Evolutionary conservation across 2,797 vertebrate genomes (phyloP).

Genomic region (Tokudaia muenninki): DNA sequence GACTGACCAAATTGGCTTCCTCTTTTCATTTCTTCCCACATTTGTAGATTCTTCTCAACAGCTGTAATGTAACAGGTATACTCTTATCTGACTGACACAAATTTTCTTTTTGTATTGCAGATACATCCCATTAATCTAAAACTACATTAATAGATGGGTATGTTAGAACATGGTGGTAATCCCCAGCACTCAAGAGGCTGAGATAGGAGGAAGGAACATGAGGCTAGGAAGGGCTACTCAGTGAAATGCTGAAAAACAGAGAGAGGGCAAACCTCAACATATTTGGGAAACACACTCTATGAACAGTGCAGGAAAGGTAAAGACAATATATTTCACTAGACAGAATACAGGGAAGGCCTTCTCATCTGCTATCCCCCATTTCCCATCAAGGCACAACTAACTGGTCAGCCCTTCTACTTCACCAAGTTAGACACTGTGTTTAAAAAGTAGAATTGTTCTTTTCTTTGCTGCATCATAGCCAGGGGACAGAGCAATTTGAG

Average conservation of each 20-base stretch:
- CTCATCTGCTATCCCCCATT: neutral
- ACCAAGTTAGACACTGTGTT: neutral
- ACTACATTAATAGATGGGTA: neutral
- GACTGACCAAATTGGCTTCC: constrained; percentile 94
- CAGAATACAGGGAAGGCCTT: neutral
- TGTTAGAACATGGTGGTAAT: neutral
- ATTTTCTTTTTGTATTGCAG: neutral
- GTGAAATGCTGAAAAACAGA: neutral
- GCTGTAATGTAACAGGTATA: constrained; percentile 87
- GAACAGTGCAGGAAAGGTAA: neutral
- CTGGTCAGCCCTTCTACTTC: neutral
- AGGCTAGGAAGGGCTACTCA: neutral
- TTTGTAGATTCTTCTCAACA: constrained; percentile 95
- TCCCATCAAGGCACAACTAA: neutral
- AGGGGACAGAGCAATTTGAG: neutral
- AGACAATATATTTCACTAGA: neutral
- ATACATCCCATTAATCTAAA: neutral
- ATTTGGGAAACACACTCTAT: neutral
- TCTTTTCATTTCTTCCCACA: constrained; percentile 98
- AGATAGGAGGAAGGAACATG: neutral
- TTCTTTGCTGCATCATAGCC: neutral
- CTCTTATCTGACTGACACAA: neutral
- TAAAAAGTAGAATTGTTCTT: neutral
- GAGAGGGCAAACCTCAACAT: neutral
- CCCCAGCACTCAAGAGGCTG: neutral